Conservation (phyloP, 2,113 vertebrate genomes). For the Boulengeromyrus knoepffleri region DNA sequence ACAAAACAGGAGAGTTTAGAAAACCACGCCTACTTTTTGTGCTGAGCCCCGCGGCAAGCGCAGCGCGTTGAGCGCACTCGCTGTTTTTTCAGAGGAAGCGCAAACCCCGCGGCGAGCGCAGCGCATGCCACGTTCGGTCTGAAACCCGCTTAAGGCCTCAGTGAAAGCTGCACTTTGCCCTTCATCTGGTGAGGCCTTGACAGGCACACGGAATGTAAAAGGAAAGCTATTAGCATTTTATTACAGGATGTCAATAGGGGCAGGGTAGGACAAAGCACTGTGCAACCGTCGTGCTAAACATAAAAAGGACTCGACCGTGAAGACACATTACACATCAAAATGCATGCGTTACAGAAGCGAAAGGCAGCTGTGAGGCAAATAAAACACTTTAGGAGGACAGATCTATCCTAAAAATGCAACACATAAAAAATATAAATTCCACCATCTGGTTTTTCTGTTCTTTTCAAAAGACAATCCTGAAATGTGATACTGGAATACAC, state of each 20-base stretch:
- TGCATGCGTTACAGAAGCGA: background rate
- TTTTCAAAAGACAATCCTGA: background rate
- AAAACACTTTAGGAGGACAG: background rate
- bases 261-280: background rate
- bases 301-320: background rate
- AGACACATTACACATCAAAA: background rate
- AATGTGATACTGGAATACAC: background rate
- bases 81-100: no score
- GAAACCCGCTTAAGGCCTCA: background rate
- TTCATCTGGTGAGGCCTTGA: background rate
- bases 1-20: no score
- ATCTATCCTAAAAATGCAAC: background rate
- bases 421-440: background rate
- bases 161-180: background rate
- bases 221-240: constrained; percentile 14
- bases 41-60: no score
- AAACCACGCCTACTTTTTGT: no score
- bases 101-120: no score
- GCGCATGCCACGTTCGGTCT: no score
- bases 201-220: constrained; percentile 9
- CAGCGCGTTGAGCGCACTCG: no score
- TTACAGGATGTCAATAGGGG: constrained; percentile 15
- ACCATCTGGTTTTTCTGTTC: background rate
- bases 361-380: background rate
- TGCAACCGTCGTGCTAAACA: background rate